Evolutionary conservation across 1,140 invertebrate genomes (phyloP).

Genomic region (Armadillidium nasatum): DNA sequence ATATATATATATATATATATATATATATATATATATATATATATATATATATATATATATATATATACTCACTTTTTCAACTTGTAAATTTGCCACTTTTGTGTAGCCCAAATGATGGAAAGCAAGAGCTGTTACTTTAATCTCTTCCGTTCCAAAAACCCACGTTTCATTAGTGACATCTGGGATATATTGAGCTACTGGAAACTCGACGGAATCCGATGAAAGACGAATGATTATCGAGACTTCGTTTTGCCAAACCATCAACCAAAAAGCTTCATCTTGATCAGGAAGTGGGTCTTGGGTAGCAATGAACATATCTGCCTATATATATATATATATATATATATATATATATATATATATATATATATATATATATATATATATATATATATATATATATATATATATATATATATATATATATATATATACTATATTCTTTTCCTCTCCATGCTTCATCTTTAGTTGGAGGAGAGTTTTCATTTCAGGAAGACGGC

Average conservation of each 20-base stretch:
- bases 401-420: too few relatives aligned
- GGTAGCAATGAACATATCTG: too few relatives aligned
- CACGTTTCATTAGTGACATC: background rate
- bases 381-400: too few relatives aligned
- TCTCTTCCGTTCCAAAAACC: background rate
- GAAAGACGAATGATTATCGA: background rate
- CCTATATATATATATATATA: too few relatives aligned
- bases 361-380: too few relatives aligned
- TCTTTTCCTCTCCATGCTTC: background rate
- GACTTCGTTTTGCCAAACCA: background rate
- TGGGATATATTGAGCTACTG: background rate
- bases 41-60: too few relatives aligned
- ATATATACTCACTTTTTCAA: background rate
- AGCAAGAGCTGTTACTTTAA: background rate
- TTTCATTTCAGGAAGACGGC: too few relatives aligned
- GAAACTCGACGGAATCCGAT: background rate
- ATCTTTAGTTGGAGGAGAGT: too few relatives aligned
- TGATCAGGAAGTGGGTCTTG: background rate
- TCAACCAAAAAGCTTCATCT: background rate
- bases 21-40: too few relatives aligned
- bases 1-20: too few relatives aligned
- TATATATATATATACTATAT: too few relatives aligned
- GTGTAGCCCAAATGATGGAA: background rate
- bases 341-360: too few relatives aligned
- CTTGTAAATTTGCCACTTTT: background rate